These are phyloP conservation scores for Oceanodroma tethys DNA, from an alignment of 2,113 vertebrate genomes.

Conservation along the genomic window DNA sequence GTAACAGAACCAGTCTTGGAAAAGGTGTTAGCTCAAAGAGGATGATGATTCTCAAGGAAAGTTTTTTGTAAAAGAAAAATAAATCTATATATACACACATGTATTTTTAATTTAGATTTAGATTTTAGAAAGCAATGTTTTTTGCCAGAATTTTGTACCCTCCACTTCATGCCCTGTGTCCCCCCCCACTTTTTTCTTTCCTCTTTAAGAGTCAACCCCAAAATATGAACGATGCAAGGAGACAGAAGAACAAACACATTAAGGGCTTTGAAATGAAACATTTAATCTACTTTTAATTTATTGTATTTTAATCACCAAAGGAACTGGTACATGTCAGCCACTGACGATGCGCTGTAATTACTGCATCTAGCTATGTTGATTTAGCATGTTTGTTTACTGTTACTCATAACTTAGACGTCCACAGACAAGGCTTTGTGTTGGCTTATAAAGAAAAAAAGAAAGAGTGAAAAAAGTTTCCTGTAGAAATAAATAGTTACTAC, in stretches of 20 bases:
- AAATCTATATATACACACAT: accelerated
- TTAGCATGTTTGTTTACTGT: not conserved
- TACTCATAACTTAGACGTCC: not conserved
- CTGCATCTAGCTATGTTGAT: not conserved
- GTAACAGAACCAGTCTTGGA: not conserved
- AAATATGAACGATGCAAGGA: not conserved
- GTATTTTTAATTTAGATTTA: not conserved
- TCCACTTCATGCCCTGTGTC: not conserved
- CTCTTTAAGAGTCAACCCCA: not conserved
- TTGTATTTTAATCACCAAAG: not conserved
- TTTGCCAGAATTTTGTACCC: not conserved
- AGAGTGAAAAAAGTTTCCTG: not conserved
- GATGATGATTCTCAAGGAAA: not conserved
- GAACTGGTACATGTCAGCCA: not conserved
- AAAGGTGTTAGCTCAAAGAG: not conserved
- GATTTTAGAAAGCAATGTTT: not conserved
- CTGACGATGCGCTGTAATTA: not conserved
- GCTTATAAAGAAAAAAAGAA: not conserved
- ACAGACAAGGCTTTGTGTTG: not conserved
- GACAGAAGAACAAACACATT: not conserved
- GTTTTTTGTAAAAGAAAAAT: not conserved
- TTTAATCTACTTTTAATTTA: not conserved
- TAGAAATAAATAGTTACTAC: not conserved
- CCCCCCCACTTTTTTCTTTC: not conserved
- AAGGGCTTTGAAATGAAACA: not conserved